Percentiles rank a stretch among this genome's conserved stretches.
Evolutionary conservation across 2,797 vertebrate genomes (phyloP).

Genomic region (Coregonus sp.): DNA sequence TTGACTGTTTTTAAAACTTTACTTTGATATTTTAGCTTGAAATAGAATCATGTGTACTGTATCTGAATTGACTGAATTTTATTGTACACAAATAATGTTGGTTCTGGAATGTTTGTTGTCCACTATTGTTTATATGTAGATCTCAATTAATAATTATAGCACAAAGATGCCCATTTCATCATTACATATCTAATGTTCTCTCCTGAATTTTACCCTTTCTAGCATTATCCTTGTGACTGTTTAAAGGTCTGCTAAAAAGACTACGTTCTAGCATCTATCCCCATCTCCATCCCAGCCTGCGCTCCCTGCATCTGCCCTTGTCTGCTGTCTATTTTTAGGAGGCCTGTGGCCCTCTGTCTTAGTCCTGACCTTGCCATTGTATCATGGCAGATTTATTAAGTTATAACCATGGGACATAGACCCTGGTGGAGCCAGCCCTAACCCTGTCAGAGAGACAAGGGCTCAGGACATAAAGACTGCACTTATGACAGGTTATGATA

Average conservation of each 20-base stretch:
- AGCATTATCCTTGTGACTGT: no score
- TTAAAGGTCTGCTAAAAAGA: no score
- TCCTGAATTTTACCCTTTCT: no score
- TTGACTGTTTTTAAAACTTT: neutral
- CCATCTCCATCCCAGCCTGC: neutral
- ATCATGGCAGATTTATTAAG: neutral
- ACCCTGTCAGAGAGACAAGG: neutral
- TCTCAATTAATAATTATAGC: no score
- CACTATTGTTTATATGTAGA: no score
- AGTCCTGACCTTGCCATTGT: constrained; percentile 12
- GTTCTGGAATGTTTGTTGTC: no score
- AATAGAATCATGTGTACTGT: neutral
- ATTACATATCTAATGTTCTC: no score
- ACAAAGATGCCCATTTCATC: no score
- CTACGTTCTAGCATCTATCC: no score
- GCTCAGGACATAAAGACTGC: neutral
- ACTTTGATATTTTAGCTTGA: neutral
- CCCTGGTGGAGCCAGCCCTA: neutral
- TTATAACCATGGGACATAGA: neutral
- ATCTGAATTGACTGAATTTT: no score
- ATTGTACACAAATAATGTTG: no score
- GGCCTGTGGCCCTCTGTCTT: neutral
- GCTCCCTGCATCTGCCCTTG: neutral
- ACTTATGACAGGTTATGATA: neutral
- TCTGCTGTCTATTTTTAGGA: constrained; percentile 12